Percentiles rank a stretch among this genome's conserved stretches.
Conservation (phyloP, 2,797 vertebrate species). For the Spea hammondii region DNA sequence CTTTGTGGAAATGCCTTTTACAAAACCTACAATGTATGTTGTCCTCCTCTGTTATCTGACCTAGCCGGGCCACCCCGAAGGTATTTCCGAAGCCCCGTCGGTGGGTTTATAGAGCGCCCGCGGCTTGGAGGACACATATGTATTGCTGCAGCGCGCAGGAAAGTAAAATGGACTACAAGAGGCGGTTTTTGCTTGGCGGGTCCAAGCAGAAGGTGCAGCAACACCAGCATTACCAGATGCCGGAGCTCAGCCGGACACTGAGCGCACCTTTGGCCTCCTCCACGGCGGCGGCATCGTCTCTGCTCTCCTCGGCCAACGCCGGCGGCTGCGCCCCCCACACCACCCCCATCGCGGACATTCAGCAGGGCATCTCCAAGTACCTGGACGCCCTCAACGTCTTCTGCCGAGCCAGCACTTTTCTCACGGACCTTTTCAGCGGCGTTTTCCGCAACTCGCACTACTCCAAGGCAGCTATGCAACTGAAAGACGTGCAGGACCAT, state of each 20-base stretch:
- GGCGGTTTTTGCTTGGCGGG: constrained; percentile 99
- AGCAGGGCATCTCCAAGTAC: constrained; percentile 99
- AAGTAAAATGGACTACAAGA: constrained; percentile 99
- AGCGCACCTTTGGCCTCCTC: constrained; percentile 83
- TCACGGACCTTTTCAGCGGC: constrained; percentile 96
- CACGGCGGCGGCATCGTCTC: constrained; percentile 66
- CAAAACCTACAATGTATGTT: constrained; percentile 73
- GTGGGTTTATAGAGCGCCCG: constrained; percentile 6
- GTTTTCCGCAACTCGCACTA: constrained; percentile 98
- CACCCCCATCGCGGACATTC: constrained; percentile 94
- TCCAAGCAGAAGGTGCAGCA: constrained; percentile 99
- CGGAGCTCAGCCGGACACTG: constrained; percentile 92
- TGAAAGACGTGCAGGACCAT: constrained; percentile 99
- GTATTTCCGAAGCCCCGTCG: constrained; percentile 56
- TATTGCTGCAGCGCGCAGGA: constrained; percentile 99
- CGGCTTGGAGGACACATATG: constrained; percentile 78
- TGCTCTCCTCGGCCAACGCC: constrained; percentile 78
- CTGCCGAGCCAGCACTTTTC: constrained; percentile 95
- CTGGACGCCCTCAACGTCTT: constrained; percentile 97
- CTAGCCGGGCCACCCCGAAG: constrained; percentile 60
- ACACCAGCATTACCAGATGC: constrained; percentile 97
- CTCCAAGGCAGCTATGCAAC: constrained; percentile 98
- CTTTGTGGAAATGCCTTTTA: constrained; percentile 85
- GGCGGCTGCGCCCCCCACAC: constrained; percentile 79
- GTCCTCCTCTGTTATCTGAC: constrained; percentile 76